phyloP scores from a whole-genome alignment of 2,797 vertebrate species.

The Parauchenoglanis punctatus region DNA sequence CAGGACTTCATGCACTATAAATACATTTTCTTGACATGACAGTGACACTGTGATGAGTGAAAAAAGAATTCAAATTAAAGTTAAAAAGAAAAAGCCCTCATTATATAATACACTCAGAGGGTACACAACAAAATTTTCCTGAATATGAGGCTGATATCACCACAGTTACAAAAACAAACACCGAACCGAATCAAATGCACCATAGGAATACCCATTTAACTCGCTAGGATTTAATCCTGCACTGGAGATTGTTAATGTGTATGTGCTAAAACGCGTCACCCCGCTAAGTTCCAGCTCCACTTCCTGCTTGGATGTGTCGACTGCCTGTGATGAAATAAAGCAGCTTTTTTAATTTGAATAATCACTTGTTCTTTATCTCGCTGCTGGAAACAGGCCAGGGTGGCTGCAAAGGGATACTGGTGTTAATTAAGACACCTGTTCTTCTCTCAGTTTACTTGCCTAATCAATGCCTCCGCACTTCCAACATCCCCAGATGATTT shows the following conservation, averaged over 20 bases:
- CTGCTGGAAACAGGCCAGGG: slow-evolving; percentile 51
- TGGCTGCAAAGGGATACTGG: slow-evolving; percentile 48
- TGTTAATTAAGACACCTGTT: slow-evolving; percentile 62
- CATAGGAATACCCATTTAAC: slow-evolving; percentile 42
- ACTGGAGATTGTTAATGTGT: slow-evolving; percentile 38
- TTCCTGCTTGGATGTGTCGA: slow-evolving; percentile 26
- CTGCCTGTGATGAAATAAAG: slow-evolving; percentile 33
- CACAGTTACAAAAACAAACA: slow-evolving; percentile 32
- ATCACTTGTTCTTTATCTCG: slow-evolving; percentile 52
- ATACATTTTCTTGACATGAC: not conserved
- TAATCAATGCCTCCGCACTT: slow-evolving; percentile 54
- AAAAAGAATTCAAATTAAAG: not conserved
- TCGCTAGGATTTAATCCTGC: slow-evolving; percentile 36
- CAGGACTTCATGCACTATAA: not conserved
- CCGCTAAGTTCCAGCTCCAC: slow-evolving; percentile 29
- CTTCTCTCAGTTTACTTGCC: slow-evolving; percentile 51
- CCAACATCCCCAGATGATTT: slow-evolving; percentile 43
- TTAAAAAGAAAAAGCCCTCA: not conserved
- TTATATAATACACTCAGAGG: not conserved
- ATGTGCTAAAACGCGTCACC: slow-evolving; percentile 30
- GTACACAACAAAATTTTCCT: slow-evolving; percentile 2
- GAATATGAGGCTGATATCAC: slow-evolving; percentile 13
- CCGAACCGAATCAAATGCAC: slow-evolving; percentile 26
- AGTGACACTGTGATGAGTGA: not conserved
- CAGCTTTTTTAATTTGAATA: slow-evolving; percentile 49